Percentiles rank a stretch among this genome's conserved stretches.
Conservation (phyloP, 2,797 vertebrate genomes). For the Takifugu ocellatus region DNA sequence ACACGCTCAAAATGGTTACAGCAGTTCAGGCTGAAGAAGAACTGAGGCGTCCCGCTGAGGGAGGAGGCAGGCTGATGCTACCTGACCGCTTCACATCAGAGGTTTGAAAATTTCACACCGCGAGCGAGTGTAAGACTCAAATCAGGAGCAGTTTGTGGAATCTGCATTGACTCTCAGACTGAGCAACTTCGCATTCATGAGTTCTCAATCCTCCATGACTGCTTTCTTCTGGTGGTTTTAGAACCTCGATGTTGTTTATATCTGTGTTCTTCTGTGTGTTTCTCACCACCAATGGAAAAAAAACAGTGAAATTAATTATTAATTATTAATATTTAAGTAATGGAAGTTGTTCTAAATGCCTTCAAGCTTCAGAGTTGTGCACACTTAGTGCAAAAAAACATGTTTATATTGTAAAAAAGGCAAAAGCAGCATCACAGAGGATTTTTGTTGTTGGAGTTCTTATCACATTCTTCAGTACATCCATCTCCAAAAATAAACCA, state of each 20-base stretch:
- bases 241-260: not conserved
- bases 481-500: no score
- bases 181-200: not conserved
- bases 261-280: no score
- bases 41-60: conserved; percentile 20
- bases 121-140: conserved; percentile 33
- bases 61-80: conserved; percentile 14
- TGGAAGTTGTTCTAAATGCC: not conserved
- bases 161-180: not conserved
- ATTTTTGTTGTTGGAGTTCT: no score
- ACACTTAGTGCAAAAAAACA: not conserved
- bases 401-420: no score
- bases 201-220: not conserved
- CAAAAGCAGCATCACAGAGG: no score
- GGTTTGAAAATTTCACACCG: conserved; percentile 34
- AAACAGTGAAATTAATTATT: no score
- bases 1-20: conserved; percentile 22
- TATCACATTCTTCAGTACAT: no score
- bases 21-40: conserved; percentile 34
- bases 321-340: no score
- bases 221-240: not conserved
- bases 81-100: conserved; percentile 39
- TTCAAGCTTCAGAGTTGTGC: not conserved
- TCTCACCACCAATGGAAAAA: no score
- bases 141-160: conserved; percentile 28